phyloP scores from a whole-genome alignment of 2,888 invertebrate species.

The Dicranocentrus wangi region DNA sequence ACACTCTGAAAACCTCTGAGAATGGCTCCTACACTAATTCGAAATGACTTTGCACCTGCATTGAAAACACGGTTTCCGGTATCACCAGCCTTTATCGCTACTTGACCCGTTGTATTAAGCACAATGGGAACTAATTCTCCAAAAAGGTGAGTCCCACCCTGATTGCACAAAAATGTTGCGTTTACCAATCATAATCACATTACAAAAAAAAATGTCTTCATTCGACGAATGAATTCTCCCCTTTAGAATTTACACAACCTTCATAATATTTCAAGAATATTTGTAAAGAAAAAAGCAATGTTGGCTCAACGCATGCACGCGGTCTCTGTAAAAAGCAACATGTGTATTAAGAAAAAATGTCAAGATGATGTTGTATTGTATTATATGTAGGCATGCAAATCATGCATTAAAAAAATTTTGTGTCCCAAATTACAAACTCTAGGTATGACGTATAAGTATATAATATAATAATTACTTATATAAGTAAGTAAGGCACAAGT shows the following conservation, averaged over 20 bases:
- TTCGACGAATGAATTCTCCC: no score
- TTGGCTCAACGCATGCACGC: constrained; percentile 17
- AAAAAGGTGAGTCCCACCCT: constrained; percentile 67
- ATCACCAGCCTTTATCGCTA: constrained; percentile 66
- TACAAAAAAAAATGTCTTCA: no score
- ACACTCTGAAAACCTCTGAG: constrained; percentile 69
- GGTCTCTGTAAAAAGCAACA: constrained; percentile 24
- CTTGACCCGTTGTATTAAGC: constrained; percentile 62
- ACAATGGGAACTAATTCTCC: constrained; percentile 61
- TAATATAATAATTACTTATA: no score
- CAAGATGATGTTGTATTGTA: not conserved
- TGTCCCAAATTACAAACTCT: no score
- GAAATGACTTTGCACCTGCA: constrained; percentile 70
- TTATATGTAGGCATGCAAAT: constrained; percentile 9
- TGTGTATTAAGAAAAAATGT: constrained; percentile 1
- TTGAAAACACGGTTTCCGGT: constrained; percentile 66
- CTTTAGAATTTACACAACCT: no score
- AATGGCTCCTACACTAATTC: constrained; percentile 72
- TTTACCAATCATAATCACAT: not conserved
- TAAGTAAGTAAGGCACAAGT: no score
- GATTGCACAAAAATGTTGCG: constrained; percentile 28
- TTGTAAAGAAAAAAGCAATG: no score
- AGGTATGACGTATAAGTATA: no score
- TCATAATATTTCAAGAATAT: no score
- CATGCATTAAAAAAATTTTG: no score